phyloP scores from a whole-genome alignment of 1,140 invertebrate genomes.

The Doryteuthis pealeii region DNA sequence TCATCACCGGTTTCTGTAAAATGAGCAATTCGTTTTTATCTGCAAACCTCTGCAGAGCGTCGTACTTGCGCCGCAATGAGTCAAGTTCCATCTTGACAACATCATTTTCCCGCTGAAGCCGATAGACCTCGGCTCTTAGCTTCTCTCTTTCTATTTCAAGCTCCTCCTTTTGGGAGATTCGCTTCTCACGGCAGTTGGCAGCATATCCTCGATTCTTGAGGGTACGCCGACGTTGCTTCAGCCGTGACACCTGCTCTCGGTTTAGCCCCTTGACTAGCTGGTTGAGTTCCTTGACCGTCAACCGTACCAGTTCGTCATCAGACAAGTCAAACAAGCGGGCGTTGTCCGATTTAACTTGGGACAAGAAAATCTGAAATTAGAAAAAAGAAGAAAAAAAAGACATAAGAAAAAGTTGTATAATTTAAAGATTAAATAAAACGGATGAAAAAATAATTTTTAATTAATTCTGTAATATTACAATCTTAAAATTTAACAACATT shows the following conservation, averaged over 20 bases:
- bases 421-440: conserved; percentile 13
- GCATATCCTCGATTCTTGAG: conserved; percentile 99
- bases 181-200: conserved; percentile 83
- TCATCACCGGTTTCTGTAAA: conserved; percentile 31
- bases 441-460: too few relatives aligned
- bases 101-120: conserved; percentile 53
- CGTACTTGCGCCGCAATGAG: conserved; percentile 51
- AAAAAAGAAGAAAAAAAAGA: conserved; percentile 1
- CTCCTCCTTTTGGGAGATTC: conserved; percentile 58
- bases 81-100: conserved; percentile 55
- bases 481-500: too few relatives aligned
- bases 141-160: conserved; percentile 75
- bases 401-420: conserved; percentile 15
- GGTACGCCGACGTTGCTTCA: conserved; percentile 95
- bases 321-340: conserved; percentile 44
- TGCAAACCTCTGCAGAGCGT: conserved; percentile 52
- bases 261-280: conserved; percentile 88
- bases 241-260: conserved; percentile 81
- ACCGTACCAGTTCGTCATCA: conserved; percentile 85
- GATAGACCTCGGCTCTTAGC: conserved; percentile 49
- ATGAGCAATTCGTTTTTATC: conserved; percentile 43
- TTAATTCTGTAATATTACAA: too few relatives aligned
- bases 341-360: conserved; percentile 50
- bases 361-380: conserved; percentile 52
- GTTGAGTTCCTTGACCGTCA: conserved; percentile 94